Conservation (phyloP, 2,113 vertebrate species). For the Alouatta palliata region DNA sequence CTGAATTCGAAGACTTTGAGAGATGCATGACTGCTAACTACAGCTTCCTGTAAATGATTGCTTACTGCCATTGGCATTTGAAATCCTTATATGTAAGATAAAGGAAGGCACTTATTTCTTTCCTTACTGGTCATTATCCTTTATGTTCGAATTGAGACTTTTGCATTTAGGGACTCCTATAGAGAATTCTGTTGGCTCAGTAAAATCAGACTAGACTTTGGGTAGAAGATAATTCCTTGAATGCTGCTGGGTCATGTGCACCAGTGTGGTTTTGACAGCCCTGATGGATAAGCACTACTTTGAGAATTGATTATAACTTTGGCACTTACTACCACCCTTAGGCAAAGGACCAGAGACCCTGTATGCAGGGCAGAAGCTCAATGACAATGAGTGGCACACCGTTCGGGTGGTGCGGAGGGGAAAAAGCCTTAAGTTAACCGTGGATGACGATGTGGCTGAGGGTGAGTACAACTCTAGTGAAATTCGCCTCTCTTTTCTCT, state of each 20-base stretch:
- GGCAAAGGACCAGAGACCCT: slow-evolving; percentile 98
- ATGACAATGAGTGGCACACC: slow-evolving; percentile 98
- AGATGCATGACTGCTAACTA: neutral
- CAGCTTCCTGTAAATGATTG: neutral
- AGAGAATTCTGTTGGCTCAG: neutral
- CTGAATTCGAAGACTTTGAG: neutral
- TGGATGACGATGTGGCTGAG: slow-evolving; percentile 97
- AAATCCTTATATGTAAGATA: neutral
- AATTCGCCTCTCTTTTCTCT: neutral
- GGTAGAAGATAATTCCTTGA: neutral
- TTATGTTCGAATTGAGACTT: neutral
- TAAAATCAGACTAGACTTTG: neutral
- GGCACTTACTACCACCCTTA: slow-evolving; percentile 80
- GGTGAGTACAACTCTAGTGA: slow-evolving; percentile 83
- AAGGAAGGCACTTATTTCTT: neutral
- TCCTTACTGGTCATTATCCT: neutral
- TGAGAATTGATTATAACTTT: slow-evolving; percentile 70
- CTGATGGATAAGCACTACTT: neutral
- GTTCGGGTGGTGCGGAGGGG: slow-evolving; percentile 95
- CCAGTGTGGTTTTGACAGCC: slow-evolving; percentile 82
- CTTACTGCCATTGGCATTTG: neutral
- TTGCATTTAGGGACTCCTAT: neutral
- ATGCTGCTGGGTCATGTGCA: slow-evolving; percentile 24
- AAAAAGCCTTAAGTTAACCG: slow-evolving; percentile 94
- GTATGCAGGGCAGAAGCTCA: slow-evolving; percentile 97